Percentiles rank a stretch among this genome's conserved stretches.
Conservation (phyloP, 2,113 vertebrate species). For the Chaenogobius annularis region DNA sequence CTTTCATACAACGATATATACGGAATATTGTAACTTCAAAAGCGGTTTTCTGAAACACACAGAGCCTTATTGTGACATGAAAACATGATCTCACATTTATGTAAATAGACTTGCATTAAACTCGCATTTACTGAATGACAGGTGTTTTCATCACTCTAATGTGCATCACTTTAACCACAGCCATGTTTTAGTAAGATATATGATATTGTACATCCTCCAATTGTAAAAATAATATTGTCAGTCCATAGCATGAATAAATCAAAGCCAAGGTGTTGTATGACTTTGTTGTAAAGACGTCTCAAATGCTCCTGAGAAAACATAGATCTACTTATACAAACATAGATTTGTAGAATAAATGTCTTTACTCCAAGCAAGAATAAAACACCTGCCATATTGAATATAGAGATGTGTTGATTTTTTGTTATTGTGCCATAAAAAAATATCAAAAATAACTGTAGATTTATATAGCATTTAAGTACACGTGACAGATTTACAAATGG, state of each 20-base stretch:
- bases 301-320: neutral
- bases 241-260: neutral
- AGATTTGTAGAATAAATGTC: neutral
- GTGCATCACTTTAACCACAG: neutral
- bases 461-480: too few species aligned
- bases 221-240: neutral
- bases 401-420: too few species aligned
- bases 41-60: too few species aligned
- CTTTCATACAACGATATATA: too few species aligned
- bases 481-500: too few species aligned
- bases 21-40: too few species aligned
- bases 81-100: too few species aligned
- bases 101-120: neutral
- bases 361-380: neutral
- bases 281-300: neutral
- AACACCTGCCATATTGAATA: slow-evolving; percentile 6
- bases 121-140: neutral
- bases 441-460: too few species aligned
- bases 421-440: too few species aligned
- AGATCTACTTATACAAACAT: neutral
- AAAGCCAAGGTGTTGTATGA: neutral
- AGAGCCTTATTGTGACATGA: too few species aligned
- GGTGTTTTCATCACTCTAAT: neutral
- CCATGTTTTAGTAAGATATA: neutral
- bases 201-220: neutral